These are phyloP conservation scores for Staurois parvus DNA, from an alignment of 2,797 vertebrate genomes.

Conservation along the genomic window DNA sequence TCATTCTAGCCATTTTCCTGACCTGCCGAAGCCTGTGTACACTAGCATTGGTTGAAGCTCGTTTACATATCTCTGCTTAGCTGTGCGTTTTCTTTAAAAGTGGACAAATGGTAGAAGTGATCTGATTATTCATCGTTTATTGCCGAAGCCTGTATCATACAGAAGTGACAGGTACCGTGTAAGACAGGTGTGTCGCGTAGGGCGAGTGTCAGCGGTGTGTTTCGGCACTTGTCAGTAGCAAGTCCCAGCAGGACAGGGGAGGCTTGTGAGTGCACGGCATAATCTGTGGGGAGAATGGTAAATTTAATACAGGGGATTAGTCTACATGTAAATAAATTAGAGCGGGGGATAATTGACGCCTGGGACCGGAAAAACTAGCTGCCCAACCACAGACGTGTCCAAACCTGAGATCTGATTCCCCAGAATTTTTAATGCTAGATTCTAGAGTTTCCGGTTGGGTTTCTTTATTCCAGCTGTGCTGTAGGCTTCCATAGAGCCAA, in stretches of 20 bases:
- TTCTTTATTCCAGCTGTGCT: too few relatives aligned
- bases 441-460: too few relatives aligned
- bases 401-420: not conserved
- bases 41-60: too few relatives aligned
- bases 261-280: not conserved
- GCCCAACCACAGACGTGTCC: not conserved
- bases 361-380: not conserved
- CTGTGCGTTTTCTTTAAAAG: too few relatives aligned
- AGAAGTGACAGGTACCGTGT: not conserved
- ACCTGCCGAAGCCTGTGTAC: too few relatives aligned
- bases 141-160: not conserved
- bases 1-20: too few relatives aligned
- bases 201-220: not conserved
- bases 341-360: constrained; percentile 27
- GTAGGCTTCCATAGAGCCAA: too few relatives aligned
- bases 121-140: not conserved
- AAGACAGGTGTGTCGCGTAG: constrained; percentile 39
- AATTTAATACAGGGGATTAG: constrained; percentile 22
- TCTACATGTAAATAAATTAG: not conserved
- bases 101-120: too few relatives aligned
- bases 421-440: too few relatives aligned
- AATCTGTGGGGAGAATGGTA: constrained; percentile 25
- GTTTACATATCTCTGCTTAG: too few relatives aligned
- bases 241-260: constrained; percentile 30
- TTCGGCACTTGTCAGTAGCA: not conserved